Base-by-base conservation (phyloP, 2,888 invertebrate genomes). In the Cetonia aurata region DNA sequence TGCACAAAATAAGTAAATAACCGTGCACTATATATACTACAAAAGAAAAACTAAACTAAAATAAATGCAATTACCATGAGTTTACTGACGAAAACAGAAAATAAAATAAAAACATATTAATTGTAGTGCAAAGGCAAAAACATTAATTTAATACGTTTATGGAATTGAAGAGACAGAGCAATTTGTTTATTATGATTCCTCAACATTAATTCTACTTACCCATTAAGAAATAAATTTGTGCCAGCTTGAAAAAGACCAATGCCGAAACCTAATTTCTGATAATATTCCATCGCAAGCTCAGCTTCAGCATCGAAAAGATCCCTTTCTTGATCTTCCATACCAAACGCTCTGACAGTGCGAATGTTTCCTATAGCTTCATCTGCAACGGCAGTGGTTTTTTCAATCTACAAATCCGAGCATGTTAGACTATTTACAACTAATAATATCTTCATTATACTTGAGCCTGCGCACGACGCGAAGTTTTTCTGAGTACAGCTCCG, bases 361-460 rank as follows among this genome's bases (percentile, higher is more conserved):
- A 99, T 93, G 84, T 98, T 98, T 44, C 94, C 90, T 69, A 99
- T 87, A 1, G 97, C 96, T 85, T 98, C 98, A 83, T 97, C 96
- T 12, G 96, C 96, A 44, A 97, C 92, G 0, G 94, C 89, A 0
- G 96, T 95, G 0, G 96, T 91, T 81, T 92, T 93, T 76, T 96
- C 94, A 72, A 92, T 87, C 93, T 96, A 81, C 77, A 75, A 69
- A 56, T 71, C 25, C 25, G 3, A n/a, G 6, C 44, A 3, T 10
- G 42, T 69, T 13, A 37, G 56, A n/a, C 13, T 12, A 31, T 17
- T 48, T 50, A 31, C 41, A 50, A 3, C 4, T 25, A 4, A 1
- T 25, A 25, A 25, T 25, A 1, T 1, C 31, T 65, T 65, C 19
- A 25, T 62, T 2, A 70, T 80, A 94, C 94, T 89, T 96, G 96